Evolutionary conservation across 2,797 vertebrate genomes (phyloP), one percentile per base, ranked within the genome.

Genomic region (Steatocranus sp.): DNA sequence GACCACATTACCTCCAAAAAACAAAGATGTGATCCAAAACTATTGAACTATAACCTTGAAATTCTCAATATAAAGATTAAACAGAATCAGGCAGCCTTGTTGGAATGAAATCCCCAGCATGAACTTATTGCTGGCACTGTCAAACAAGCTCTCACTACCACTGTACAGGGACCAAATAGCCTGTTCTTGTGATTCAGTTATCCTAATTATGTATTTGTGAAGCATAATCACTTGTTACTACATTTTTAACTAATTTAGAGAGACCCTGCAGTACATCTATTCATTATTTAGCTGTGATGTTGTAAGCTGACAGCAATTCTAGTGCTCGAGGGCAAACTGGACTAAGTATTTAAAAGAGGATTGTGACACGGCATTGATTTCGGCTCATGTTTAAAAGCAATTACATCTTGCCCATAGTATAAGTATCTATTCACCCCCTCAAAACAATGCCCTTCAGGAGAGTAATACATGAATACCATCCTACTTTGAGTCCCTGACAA

Each of bases 361-460:
- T 5, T 46, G 74, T 82, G 54, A 54, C 51, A 76, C n/a, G 27
- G 27, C 49, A 86, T 77, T 73, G 77, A 86, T 87, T 86, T 73
- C 11, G 68, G 82, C 49, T 63, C 14, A 84, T n/a, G 34, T 77
- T 86, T 80, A n/a, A 86, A 61, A 48, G 48, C 70, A 78, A 80
- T 79, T 83, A 82, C n/a, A 75, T 30, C 27, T 14, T 48, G 49
- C 43, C 17, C 43, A n/a, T 48, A 56, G 10, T 34, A 32, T 58
- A 74, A 61, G 43, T 76, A 68, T 63, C 6, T 23, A 50, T 76
- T 8, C 32, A 80, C 11, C 8, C 18, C 66, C 66, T 30, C 41
- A 32, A 76, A 74, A 86, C 75, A 25, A 76, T 27, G 30, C 48
- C 25, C 79, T 82, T 79, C 58, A 58, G 83, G 82, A 79, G 49